Conservation (phyloP, 2,888 invertebrate species). For the Pammene aurita region DNA sequence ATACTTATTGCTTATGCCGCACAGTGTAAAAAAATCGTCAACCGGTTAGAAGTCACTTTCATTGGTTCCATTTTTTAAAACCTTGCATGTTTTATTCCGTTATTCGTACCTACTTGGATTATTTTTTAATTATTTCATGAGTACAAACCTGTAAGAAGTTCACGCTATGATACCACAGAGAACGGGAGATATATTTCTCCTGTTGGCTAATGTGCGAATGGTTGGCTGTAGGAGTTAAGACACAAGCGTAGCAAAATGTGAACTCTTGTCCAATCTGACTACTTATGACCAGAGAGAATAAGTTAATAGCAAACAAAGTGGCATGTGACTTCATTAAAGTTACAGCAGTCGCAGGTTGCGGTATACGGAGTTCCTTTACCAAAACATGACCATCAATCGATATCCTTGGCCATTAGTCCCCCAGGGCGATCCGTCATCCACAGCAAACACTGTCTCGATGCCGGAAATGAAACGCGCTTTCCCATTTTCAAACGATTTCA, state of each 20-base stretch:
- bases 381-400: background rate
- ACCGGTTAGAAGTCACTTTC: slow-evolving; percentile 4
- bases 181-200: too few species aligned
- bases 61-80: slow-evolving; percentile 5
- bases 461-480: slow-evolving; percentile 57
- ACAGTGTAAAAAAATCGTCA: background rate
- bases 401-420: slow-evolving; percentile 44
- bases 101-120: background rate
- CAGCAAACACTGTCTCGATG: slow-evolving; percentile 51
- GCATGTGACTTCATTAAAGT: too few species aligned
- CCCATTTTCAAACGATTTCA: slow-evolving; percentile 53
- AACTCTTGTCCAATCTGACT: too few species aligned
- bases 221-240: background rate
- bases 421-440: slow-evolving; percentile 53
- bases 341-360: background rate
- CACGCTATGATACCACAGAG: too few species aligned
- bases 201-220: too few species aligned
- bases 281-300: too few species aligned
- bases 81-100: slow-evolving; percentile 2
- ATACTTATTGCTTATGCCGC: background rate
- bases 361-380: background rate
- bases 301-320: too few species aligned
- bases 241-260: too few species aligned
- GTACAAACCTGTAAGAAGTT: too few species aligned
- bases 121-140: too few species aligned